A percentile compares a stretch with the other conserved stretches of the same genome.
phyloP scores from a whole-genome alignment of 2,113 vertebrate genomes.

The Misgurnus mizolepis region DNA sequence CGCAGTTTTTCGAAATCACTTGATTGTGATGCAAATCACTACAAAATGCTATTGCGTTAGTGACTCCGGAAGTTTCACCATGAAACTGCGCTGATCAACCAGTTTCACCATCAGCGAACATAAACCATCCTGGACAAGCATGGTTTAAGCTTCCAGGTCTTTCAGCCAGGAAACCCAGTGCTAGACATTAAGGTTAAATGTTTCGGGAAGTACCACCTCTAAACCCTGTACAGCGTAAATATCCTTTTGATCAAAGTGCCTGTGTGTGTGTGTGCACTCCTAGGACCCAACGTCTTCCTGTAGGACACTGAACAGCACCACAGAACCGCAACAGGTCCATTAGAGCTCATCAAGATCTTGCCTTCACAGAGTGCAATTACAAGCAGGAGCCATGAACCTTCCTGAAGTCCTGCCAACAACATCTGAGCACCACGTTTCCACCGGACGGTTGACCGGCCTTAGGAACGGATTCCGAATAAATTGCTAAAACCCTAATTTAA shows the following conservation, averaged over 20 bases:
- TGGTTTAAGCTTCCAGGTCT: no score
- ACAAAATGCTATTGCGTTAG: no score
- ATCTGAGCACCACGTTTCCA: conserved; percentile 49
- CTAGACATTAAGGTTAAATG: not conserved
- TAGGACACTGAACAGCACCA: conserved; percentile 46
- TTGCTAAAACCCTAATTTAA: conserved; percentile 53
- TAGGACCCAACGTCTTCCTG: conserved; percentile 24
- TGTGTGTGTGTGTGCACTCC: not conserved
- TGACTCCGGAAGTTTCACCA: no score
- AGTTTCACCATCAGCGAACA: no score
- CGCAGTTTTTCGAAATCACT: no score
- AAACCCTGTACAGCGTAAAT: conserved; percentile 2
- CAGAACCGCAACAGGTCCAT: conserved; percentile 40
- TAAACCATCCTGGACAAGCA: no score
- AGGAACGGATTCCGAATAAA: conserved; percentile 46
- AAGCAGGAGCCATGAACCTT: conserved; percentile 34
- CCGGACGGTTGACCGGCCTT: conserved; percentile 39
- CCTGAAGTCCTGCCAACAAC: conserved; percentile 50
- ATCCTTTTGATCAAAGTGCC: conserved; percentile 8
- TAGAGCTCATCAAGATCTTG: conserved; percentile 55
- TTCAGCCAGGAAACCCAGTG: not conserved
- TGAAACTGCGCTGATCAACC: no score
- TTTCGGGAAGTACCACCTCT: conserved; percentile 22
- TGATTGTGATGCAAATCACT: no score
- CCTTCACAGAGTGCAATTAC: conserved; percentile 53